phyloP scores from a whole-genome alignment of 2,113 vertebrate species.

The Pelecanoides urinatrix region DNA sequence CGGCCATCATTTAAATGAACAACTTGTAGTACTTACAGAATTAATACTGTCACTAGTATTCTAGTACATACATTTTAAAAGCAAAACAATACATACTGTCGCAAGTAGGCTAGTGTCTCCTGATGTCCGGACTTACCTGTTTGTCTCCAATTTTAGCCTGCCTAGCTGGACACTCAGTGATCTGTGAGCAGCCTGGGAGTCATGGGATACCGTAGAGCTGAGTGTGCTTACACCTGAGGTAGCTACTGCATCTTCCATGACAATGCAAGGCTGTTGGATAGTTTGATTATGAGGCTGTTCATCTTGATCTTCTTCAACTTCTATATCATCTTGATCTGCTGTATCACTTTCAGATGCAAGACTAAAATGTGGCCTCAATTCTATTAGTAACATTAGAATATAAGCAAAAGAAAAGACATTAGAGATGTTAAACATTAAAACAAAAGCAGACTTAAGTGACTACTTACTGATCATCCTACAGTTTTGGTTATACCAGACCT shows the following conservation, averaged over 20 bases:
- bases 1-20: neutral
- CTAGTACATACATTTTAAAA: neutral
- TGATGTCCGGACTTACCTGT: constrained; percentile 75
- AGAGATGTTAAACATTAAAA: neutral
- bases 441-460: neutral
- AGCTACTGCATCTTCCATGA: constrained; percentile 87
- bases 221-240: constrained; percentile 98
- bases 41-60: neutral
- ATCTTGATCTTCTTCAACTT: constrained; percentile 79
- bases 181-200: constrained; percentile 86
- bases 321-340: constrained; percentile 89
- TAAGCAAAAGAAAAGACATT: neutral
- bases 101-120: neutral
- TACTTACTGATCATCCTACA: neutral
- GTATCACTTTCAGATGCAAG: constrained; percentile 95
- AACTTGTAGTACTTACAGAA: neutral
- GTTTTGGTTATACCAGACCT: neutral
- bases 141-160: constrained; percentile 94
- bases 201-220: constrained; percentile 92
- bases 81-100: neutral
- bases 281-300: constrained; percentile 75
- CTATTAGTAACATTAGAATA: constrained; percentile 61
- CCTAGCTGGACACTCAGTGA: constrained; percentile 89
- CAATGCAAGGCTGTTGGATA: constrained; percentile 68
- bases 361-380: constrained; percentile 94